These are phyloP conservation scores for Archips crataeganus DNA, from an alignment of 2,888 invertebrate species.

Conservation along the genomic window DNA sequence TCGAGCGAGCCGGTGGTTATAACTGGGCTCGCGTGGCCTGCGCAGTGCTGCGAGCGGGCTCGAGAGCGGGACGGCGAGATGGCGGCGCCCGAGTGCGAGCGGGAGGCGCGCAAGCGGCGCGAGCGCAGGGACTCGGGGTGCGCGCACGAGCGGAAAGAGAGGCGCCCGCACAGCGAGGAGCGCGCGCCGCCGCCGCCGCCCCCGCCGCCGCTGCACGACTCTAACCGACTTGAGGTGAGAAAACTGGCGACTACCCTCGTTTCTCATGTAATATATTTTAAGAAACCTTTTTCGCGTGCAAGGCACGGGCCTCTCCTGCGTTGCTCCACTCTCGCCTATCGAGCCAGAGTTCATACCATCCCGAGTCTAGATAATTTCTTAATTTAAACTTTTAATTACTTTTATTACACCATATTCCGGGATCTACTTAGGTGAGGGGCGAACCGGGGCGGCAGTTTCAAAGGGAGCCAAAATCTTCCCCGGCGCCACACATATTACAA, in stretches of 20 bases:
- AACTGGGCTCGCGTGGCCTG: slow-evolving; percentile 81
- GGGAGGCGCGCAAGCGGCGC: slow-evolving; percentile 87
- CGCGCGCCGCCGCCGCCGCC: slow-evolving; percentile 76
- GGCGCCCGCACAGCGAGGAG: slow-evolving; percentile 80
- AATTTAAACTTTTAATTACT: too few species aligned
- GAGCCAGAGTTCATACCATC: too few species aligned
- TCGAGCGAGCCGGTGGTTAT: slow-evolving; percentile 80
- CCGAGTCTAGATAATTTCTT: too few species aligned
- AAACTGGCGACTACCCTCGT: neutral
- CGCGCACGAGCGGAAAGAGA: slow-evolving; percentile 79
- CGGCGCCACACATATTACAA: too few species aligned
- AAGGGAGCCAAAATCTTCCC: too few species aligned
- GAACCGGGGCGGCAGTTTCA: too few species aligned
- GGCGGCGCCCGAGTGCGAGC: slow-evolving; percentile 84
- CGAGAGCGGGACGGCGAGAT: slow-evolving; percentile 74
- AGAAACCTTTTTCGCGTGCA: too few species aligned
- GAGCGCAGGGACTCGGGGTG: slow-evolving; percentile 86
- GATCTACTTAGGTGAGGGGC: too few species aligned
- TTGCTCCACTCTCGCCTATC: too few species aligned
- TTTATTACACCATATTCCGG: too few species aligned
- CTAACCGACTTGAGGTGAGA: slow-evolving; percentile 75
- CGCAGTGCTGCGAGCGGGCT: slow-evolving; percentile 79
- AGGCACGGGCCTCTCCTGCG: too few species aligned
- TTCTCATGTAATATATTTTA: neutral
- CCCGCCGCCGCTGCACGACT: slow-evolving; percentile 77